These are phyloP conservation scores for Syrista parreyssii DNA, from an alignment of 2,888 invertebrate species.

Conservation along the genomic window DNA sequence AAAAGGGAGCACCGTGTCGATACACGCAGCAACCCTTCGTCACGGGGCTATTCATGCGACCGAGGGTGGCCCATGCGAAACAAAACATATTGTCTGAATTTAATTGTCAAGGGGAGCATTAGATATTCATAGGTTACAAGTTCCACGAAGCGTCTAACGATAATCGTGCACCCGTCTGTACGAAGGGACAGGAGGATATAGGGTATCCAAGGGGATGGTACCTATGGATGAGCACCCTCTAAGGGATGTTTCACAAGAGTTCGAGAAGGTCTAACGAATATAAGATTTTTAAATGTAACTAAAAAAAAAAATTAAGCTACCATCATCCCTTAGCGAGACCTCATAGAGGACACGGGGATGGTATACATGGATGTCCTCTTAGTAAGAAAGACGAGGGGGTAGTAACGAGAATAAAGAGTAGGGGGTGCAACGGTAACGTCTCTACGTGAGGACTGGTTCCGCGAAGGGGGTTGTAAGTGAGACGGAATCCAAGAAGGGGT, in stretches of 20 bases:
- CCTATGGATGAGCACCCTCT: too few relatives aligned
- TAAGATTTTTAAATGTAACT: too few relatives aligned
- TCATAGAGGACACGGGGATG: too few relatives aligned
- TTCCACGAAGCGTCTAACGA: conserved; percentile 57
- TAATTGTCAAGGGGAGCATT: conserved; percentile 63
- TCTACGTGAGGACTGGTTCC: not conserved
- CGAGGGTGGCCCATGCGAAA: conserved; percentile 53
- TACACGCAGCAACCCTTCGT: conserved; percentile 19
- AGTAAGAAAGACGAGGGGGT: too few relatives aligned
- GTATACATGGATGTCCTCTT: too few relatives aligned
- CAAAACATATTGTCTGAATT: conserved; percentile 66
- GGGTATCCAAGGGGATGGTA: too few relatives aligned
- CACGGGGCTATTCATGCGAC: conserved; percentile 17
- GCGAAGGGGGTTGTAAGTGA: conserved; percentile 13
- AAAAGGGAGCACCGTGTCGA: conserved; percentile 35
- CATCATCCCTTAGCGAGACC: too few relatives aligned
- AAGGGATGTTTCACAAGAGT: too few relatives aligned
- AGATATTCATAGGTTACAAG: conserved; percentile 65
- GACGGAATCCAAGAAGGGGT: not conserved
- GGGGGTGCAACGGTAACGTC: not conserved
- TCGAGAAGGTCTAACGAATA: too few relatives aligned
- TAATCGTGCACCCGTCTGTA: conserved; percentile 26
- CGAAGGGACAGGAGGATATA: conserved; percentile 16
- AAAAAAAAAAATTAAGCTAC: too few relatives aligned
- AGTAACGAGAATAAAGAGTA: too few relatives aligned